These are phyloP conservation scores for Endotricha flammealis DNA, from an alignment of 2,888 invertebrate genomes.

Conservation along the genomic window DNA sequence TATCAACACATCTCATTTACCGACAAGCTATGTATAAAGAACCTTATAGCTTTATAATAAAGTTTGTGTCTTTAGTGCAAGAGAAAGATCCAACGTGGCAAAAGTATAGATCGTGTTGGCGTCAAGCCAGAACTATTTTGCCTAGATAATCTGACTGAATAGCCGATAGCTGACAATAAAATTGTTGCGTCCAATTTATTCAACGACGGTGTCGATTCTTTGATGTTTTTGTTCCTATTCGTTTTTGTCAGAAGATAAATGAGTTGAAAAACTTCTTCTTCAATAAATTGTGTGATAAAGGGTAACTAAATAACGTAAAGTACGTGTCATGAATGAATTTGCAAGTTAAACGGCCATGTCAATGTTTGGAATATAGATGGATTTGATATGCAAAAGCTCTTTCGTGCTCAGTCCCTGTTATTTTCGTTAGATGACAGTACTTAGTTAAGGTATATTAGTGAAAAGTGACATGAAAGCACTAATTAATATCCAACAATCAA, in stretches of 20 bases:
- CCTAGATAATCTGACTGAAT: conserved; percentile 38
- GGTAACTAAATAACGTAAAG: too few species aligned
- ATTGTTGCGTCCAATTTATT: conserved; percentile 19
- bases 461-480: too few species aligned
- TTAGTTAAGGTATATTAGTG: too few species aligned
- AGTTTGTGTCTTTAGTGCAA: conserved; percentile 3
- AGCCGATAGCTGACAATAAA: conserved; percentile 35
- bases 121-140: conserved; percentile 41
- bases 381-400: too few species aligned
- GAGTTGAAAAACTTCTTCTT: too few species aligned
- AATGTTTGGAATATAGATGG: too few species aligned
- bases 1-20: conserved; percentile 13
- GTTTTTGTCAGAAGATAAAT: neutral
- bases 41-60: conserved; percentile 19
- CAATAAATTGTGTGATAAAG: too few species aligned
- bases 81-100: conserved; percentile 16
- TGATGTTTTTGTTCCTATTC: neutral
- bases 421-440: too few species aligned
- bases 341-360: too few species aligned
- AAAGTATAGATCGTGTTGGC: conserved; percentile 34
- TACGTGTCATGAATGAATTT: too few species aligned
- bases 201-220: conserved; percentile 6
- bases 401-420: too few species aligned
- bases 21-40: conserved; percentile 15
- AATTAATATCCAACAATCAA: too few species aligned